Percentiles rank a stretch among this genome's conserved stretches.
phyloP scores from a whole-genome alignment of 2,888 invertebrate genomes.

The Troglohyphantes excavatus region DNA sequence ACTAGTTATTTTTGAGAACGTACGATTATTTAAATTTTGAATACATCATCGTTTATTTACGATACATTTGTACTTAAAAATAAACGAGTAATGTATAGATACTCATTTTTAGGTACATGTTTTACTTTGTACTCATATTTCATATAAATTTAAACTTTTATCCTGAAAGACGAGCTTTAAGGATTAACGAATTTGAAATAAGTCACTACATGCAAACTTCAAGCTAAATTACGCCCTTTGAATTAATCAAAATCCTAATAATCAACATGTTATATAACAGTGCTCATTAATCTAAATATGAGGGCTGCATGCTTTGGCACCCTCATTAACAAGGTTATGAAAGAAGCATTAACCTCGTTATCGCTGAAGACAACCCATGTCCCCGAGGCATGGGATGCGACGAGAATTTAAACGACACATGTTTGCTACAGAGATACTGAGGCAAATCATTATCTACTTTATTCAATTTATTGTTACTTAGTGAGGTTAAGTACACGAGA shows the following conservation, averaged over 20 bases:
- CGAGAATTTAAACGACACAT: conserved; percentile 61
- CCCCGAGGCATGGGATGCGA: background rate
- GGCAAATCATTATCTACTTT: conserved; percentile 62
- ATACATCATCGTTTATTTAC: no score
- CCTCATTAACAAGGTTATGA: conserved; percentile 63
- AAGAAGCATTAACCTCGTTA: conserved; percentile 69
- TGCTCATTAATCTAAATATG: conserved; percentile 58
- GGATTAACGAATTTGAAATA: background rate
- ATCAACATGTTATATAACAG: background rate
- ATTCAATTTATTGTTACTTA: conserved; percentile 64
- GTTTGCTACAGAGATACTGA: background rate
- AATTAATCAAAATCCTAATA: background rate
- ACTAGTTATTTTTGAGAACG: no score
- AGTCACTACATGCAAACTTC: background rate
- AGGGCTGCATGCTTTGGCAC: background rate
- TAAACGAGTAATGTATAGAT: no score
- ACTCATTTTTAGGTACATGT: no score
- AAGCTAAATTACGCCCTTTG: background rate
- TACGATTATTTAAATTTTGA: no score
- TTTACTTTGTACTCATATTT: no score
- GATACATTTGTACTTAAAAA: no score
- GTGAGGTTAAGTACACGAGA: conserved; percentile 2
- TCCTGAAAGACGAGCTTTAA: no score
- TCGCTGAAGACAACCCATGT: conserved; percentile 36
- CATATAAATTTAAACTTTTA: no score